Evolutionary conservation across 2,113 vertebrate species (phyloP).

Genomic region (Pachyramphus minor): DNA sequence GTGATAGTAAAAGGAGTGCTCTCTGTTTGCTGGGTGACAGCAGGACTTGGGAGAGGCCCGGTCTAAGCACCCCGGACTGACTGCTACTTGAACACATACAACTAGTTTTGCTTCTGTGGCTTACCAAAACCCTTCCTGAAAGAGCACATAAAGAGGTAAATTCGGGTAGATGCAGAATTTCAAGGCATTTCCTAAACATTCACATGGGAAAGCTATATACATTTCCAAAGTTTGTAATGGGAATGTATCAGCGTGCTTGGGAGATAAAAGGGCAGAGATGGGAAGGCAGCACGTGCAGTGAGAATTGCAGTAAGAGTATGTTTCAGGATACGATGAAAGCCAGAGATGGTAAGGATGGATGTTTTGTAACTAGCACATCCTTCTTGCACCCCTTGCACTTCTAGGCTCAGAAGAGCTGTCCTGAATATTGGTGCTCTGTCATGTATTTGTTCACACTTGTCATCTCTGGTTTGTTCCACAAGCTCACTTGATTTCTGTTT

Average conservation of each 20-base stretch:
- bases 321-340: neutral
- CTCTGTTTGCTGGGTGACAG: neutral
- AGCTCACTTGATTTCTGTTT: neutral
- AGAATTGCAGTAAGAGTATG: neutral
- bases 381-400: neutral
- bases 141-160: neutral
- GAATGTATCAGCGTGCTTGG: neutral
- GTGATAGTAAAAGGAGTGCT: rapidly evolving
- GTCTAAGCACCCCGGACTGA: rapidly evolving
- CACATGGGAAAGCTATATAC: rapidly evolving
- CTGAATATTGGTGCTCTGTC: rapidly evolving
- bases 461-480: neutral
- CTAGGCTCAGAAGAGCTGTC: neutral
- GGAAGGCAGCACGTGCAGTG: neutral
- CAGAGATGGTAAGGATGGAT: neutral
- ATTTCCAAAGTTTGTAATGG: neutral
- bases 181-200: neutral
- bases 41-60: neutral
- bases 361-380: neutral
- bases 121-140: neutral
- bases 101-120: too few species aligned
- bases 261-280: neutral
- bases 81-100: rapidly evolving
- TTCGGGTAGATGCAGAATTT: neutral
- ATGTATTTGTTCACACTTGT: neutral